These are phyloP conservation scores for Esperia sulphurella DNA, from an alignment of 2,888 invertebrate genomes.

Conservation along the genomic window DNA sequence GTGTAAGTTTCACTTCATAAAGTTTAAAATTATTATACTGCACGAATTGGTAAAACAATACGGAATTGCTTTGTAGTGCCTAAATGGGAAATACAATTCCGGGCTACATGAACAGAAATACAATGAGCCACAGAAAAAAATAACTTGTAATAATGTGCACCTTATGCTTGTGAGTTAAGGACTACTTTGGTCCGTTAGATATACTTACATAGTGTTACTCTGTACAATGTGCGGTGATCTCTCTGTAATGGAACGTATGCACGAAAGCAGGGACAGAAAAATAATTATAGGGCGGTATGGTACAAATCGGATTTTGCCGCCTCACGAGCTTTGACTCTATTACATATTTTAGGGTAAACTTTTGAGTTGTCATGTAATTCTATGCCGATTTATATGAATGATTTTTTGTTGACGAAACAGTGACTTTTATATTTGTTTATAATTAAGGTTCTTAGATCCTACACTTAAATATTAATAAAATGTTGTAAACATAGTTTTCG, in stretches of 20 bases:
- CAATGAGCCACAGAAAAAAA: background rate
- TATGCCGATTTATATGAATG: too few species aligned
- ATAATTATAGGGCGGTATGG: conserved; percentile 46
- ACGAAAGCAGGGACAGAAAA: conserved; percentile 36
- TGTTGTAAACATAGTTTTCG: too few species aligned
- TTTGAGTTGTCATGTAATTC: too few species aligned
- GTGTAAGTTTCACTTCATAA: too few species aligned
- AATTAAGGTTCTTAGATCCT: too few species aligned
- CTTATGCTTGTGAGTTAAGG: background rate
- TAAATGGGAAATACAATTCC: conserved; percentile 52
- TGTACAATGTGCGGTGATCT: conserved; percentile 44
- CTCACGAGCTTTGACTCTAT: conserved; percentile 16
- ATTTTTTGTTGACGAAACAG: too few species aligned
- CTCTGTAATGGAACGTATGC: conserved; percentile 53
- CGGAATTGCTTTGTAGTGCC: background rate
- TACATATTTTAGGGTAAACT: background rate
- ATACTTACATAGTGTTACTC: background rate
- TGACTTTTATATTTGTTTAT: too few species aligned
- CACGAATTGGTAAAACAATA: too few species aligned
- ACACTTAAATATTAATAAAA: too few species aligned
- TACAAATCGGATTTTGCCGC: conserved; percentile 38
- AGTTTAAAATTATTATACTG: too few species aligned
- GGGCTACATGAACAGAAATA: background rate
- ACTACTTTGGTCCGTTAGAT: background rate
- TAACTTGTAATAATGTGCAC: background rate